phyloP scores from a whole-genome alignment of 2,113 vertebrate genomes.

The Calyptommatus sinebrachiatus region DNA sequence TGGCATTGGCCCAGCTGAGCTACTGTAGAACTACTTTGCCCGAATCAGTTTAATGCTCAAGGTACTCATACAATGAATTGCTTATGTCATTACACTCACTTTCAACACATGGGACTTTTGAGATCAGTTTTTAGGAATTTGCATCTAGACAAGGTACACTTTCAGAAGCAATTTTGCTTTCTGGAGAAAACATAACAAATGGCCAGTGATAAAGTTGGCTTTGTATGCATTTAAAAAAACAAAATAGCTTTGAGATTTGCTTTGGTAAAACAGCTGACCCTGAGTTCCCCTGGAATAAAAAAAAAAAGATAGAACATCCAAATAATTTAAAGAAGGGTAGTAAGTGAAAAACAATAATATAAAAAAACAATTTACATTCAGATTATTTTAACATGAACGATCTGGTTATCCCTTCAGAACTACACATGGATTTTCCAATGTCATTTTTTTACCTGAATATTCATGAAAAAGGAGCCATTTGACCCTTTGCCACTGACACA shows the following conservation, averaged over 20 bases:
- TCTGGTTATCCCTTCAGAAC: not conserved
- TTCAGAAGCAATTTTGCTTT: not conserved
- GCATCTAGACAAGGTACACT: not conserved
- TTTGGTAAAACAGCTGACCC: not conserved
- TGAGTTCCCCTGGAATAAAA: not conserved
- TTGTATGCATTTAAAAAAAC: not conserved
- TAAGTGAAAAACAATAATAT: not conserved
- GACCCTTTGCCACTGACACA: too few species aligned
- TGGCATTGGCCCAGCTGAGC: conserved; percentile 16
- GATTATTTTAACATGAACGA: too few species aligned
- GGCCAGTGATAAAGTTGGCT: not conserved
- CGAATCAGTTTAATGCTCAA: conserved; percentile 25
- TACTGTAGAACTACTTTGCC: conserved; percentile 1
- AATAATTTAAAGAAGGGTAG: not conserved
- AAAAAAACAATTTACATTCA: too few species aligned
- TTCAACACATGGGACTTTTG: not conserved
- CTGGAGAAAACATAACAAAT: not conserved
- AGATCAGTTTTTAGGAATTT: not conserved
- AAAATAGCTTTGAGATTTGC: not conserved
- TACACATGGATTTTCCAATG: too few species aligned
- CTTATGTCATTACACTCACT: conserved; percentile 7
- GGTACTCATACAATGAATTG: not conserved
- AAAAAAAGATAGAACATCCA: not conserved
- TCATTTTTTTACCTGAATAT: too few species aligned
- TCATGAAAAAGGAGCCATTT: too few species aligned